Evolutionary conservation across 2,888 invertebrate species (phyloP).

Genomic region (Chrysolina oricalcia): DNA sequence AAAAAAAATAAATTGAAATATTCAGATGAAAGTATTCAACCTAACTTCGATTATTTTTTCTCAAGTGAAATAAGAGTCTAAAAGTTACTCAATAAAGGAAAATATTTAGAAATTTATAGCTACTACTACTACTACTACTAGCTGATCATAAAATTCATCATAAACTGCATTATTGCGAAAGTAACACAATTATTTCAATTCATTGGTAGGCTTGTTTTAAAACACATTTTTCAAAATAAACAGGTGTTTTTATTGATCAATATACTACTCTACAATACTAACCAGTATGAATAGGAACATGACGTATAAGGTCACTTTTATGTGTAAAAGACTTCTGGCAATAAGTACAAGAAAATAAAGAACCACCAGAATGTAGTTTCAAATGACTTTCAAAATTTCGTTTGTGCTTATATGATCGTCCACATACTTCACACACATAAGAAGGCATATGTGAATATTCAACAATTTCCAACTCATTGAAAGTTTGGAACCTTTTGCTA

Average conservation of each 20-base stretch:
- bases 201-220: too few species aligned
- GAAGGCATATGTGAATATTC: conserved; percentile 51
- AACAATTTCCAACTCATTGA: conserved; percentile 63
- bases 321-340: conserved; percentile 75
- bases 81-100: too few species aligned
- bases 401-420: conserved; percentile 73
- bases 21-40: not conserved
- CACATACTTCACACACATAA: conserved; percentile 74
- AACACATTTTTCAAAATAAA: too few species aligned
- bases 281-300: conserved; percentile 74
- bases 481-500: too few species aligned
- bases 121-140: too few species aligned
- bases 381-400: conserved; percentile 72
- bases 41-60: too few species aligned
- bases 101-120: too few species aligned
- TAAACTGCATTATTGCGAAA: too few species aligned
- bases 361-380: conserved; percentile 73
- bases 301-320: conserved; percentile 73
- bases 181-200: too few species aligned
- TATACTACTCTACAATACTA: conserved; percentile 37
- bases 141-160: too few species aligned
- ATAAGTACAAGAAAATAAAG: conserved; percentile 72
- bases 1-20: not conserved
- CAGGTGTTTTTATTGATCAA: too few species aligned
- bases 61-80: too few species aligned